Evolutionary conservation across 2,113 vertebrate species (phyloP).

Genomic region (Plectropomus leopardus): DNA sequence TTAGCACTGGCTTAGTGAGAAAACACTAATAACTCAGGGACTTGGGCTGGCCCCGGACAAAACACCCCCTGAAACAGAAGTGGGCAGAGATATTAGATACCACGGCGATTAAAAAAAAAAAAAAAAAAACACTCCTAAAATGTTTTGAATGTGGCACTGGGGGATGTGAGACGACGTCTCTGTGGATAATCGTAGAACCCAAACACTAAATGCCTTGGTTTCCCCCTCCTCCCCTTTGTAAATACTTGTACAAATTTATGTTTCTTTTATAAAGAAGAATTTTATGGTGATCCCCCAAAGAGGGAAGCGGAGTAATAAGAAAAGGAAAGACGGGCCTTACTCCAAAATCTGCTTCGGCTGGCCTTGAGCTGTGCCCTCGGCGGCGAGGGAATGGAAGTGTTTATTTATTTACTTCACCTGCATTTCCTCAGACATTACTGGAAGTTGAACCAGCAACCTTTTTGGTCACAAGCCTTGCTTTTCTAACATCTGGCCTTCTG

Average conservation of each 20-base stretch:
- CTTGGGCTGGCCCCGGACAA: constrained; percentile 74
- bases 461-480: constrained; percentile 50
- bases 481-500: constrained; percentile 22
- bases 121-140: constrained; percentile 27
- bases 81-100: constrained; percentile 41
- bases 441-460: constrained; percentile 60
- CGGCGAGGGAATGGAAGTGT: constrained; percentile 32
- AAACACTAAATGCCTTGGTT: constrained; percentile 77
- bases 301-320: constrained; percentile 70
- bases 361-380: constrained; percentile 22
- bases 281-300: constrained; percentile 83
- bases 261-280: constrained; percentile 90
- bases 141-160: constrained; percentile 60
- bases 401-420: constrained; percentile 53
- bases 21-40: constrained; percentile 72
- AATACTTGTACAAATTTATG: constrained; percentile 82
- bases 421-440: constrained; percentile 50
- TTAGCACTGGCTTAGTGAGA: neutral
- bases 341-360: constrained; percentile 57
- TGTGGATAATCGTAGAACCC: constrained; percentile 56
- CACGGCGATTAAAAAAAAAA: no score
- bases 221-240: constrained; percentile 68
- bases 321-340: constrained; percentile 23
- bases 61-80: constrained; percentile 65
- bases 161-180: constrained; percentile 50